Base-by-base conservation (phyloP, 2,888 invertebrate species). In the Chalcosyrphus nemorum region DNA sequence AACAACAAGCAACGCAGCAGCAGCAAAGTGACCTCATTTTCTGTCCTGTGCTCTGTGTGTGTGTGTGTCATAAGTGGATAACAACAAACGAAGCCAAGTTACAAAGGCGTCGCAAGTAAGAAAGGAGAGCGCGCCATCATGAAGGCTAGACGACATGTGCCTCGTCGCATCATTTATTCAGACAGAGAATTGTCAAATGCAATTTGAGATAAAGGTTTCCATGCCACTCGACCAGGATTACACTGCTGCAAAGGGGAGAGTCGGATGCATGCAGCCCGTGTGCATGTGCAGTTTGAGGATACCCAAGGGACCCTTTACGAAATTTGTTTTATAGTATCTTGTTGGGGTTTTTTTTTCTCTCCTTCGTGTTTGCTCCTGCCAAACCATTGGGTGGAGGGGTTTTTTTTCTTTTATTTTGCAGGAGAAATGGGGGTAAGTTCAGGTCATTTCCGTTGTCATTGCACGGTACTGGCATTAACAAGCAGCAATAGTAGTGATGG, bases 151-250 rank as follows among this genome's bases (percentile, higher is more conserved):
- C 50, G 68, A 54, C 61, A 63, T 75, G 41, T 75, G 41, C 50
- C 54, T 43, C 56, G 45, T 45, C 38, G 32, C 24, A 52, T 71
- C 65, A 65, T 75, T 57, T 65, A 81, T 52, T 35, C 70, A 35
- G 63, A 57, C 63, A 57, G 27, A 66, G 38, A 71, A 52, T 71
- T 71, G 65, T 32, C 71, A 57, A 65, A 57, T 75, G 65, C 75
- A 72, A 72, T 77, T 77, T 54, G 72, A 66, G 71, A 76, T 77
- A 66, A 72, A 71, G 52, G 59, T 59, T 35, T 71, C 43, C 35
- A 57, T 57, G 41, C 7, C 45, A 68, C 52, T 76, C 13, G 41
- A 7, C 35, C 52, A 13, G 6, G 57, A 35, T 19, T n/a, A n/a
- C 19, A 38, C 24, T 38, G n/a, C n/a, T n/a, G n/a, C n/a, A n/a